Evolutionary conservation across 2,113 vertebrate species (phyloP).

Genomic region (Seriola rivoliana): DNA sequence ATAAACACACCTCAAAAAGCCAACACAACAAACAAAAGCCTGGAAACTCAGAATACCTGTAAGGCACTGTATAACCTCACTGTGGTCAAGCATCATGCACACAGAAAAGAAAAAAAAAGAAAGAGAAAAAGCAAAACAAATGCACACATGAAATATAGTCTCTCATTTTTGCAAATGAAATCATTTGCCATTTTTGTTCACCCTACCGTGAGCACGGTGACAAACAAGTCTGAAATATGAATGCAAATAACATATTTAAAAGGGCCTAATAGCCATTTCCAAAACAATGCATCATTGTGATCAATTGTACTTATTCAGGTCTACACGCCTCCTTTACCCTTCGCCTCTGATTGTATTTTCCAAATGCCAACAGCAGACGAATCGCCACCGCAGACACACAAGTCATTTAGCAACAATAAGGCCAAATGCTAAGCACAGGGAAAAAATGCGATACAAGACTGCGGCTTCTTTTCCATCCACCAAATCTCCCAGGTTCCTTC

Average conservation of each 20-base stretch:
- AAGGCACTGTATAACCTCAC: neutral
- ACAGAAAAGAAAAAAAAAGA: neutral
- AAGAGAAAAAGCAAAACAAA: constrained; percentile 8
- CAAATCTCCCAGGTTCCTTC: constrained; percentile 17
- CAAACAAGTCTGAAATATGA: constrained; percentile 64
- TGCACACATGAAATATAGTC: constrained; percentile 48
- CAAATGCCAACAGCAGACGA: constrained; percentile 79
- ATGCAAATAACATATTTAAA: constrained; percentile 80
- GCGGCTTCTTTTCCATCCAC: constrained; percentile 8
- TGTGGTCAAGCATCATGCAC: constrained; percentile 34
- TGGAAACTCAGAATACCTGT: neutral
- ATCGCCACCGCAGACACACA: constrained; percentile 67
- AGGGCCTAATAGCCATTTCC: constrained; percentile 71
- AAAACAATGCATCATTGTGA: constrained; percentile 79
- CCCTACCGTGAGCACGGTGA: constrained; percentile 55
- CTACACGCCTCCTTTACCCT: constrained; percentile 73
- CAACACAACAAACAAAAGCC: neutral
- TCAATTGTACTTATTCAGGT: constrained; percentile 78
- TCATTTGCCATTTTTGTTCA: constrained; percentile 66
- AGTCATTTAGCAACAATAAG: constrained; percentile 78
- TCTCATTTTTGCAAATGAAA: constrained; percentile 66
- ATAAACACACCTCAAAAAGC: neutral
- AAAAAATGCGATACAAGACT: constrained; percentile 40
- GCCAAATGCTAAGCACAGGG: constrained; percentile 70
- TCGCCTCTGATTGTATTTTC: constrained; percentile 80